phyloP scores from a whole-genome alignment of 2,888 invertebrate species.

The Oligia fasciuncula region DNA sequence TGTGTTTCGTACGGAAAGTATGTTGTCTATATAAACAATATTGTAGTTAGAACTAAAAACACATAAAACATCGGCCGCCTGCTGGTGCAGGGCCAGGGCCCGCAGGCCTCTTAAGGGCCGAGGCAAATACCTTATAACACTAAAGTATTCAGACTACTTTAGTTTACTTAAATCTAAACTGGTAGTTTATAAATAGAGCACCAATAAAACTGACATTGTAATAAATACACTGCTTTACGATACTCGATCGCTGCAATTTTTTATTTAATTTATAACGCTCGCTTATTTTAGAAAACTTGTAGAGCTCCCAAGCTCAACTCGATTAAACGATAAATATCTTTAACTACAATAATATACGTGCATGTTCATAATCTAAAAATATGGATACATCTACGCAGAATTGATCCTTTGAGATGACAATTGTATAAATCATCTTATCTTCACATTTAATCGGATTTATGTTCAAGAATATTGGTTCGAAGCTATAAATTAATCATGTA shows the following conservation, averaged over 20 bases:
- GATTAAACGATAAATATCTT: conserved; percentile 50
- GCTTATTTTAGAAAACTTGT: conserved; percentile 39
- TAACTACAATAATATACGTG: conserved; percentile 40
- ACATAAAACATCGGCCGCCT: conserved; percentile 64
- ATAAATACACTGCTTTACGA: conserved; percentile 68
- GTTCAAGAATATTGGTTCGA: conserved; percentile 83
- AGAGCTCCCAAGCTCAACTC: conserved; percentile 32
- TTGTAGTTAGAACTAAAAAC: conserved; percentile 56
- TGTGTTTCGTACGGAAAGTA: conserved; percentile 26
- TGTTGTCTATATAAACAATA: conserved; percentile 39
- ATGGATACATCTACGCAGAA: conserved; percentile 65
- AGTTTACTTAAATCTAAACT: conserved; percentile 71
- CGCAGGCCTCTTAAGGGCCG: conserved; percentile 58
- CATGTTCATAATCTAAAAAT: conserved; percentile 50
- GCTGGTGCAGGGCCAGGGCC: conserved; percentile 52
- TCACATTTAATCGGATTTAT: conserved; percentile 85
- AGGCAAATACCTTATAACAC: conserved; percentile 64
- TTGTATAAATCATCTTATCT: conserved; percentile 87
- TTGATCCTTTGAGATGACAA: conserved; percentile 73
- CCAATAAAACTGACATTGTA: conserved; percentile 70
- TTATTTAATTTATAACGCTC: conserved; percentile 46
- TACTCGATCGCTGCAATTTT: conserved; percentile 61
- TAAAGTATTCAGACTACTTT: conserved; percentile 68
- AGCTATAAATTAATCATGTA: conserved; percentile 90
- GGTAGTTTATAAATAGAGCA: conserved; percentile 73